Evolutionary conservation across 2,888 invertebrate species (phyloP).

Genomic region (Leptopilina myrica): DNA sequence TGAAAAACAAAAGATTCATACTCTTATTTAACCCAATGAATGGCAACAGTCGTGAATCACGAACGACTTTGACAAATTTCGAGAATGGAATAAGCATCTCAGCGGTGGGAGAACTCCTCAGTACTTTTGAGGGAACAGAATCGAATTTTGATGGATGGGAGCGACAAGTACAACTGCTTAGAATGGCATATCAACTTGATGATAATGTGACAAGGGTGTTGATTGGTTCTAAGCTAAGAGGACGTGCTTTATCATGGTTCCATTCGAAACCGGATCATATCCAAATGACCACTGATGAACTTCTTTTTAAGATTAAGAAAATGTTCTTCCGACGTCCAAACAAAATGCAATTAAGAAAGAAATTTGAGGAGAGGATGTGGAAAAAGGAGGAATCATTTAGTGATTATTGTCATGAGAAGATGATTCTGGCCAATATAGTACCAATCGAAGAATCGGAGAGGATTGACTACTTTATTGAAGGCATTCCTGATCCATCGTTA

Average conservation of each 20-base stretch:
- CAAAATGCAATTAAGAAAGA: slow-evolving; percentile 46
- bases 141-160: slow-evolving; percentile 48
- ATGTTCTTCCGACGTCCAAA: slow-evolving; percentile 52
- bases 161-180: slow-evolving; percentile 49
- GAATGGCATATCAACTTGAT: slow-evolving; percentile 46
- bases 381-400: slow-evolving; percentile 46
- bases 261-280: slow-evolving; percentile 50
- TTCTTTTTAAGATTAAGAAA: slow-evolving; percentile 46
- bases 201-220: slow-evolving; percentile 47
- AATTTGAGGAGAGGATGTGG: slow-evolving; percentile 52
- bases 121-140: slow-evolving; percentile 47
- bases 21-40: no score
- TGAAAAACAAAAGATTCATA: no score
- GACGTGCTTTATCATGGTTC: slow-evolving; percentile 49
- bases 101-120: slow-evolving; percentile 49
- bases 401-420: slow-evolving; percentile 55
- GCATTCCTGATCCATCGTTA: slow-evolving; percentile 49
- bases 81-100: slow-evolving; percentile 40
- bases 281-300: slow-evolving; percentile 45
- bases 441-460: slow-evolving; percentile 49
- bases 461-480: slow-evolving; percentile 53
- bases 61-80: background rate
- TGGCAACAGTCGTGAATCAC: background rate
- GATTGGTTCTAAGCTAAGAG: slow-evolving; percentile 50
- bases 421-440: slow-evolving; percentile 50